Base-by-base conservation (phyloP, 2,888 invertebrate genomes). In the Netelia fuscicornis region DNA sequence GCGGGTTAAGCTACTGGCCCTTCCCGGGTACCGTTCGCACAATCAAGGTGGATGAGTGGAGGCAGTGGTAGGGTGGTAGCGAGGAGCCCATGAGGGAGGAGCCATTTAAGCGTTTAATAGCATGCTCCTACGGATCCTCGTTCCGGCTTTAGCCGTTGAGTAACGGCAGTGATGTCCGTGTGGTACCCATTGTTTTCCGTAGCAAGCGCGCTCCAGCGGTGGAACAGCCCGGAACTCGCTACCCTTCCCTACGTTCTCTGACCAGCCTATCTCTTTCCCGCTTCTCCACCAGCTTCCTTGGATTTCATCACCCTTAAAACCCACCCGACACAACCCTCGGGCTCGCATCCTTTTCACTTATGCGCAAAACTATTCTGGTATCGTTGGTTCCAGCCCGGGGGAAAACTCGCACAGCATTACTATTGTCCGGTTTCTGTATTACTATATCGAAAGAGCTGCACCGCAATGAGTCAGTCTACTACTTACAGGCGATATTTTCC, bases 21-120 rank as follows among this genome's bases (percentile, higher is more conserved):
- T 81, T 65, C 54, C 77, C 80, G 71, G 44, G 30, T 64, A 81
- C 76, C 81, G 81, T 86, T 77, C 67, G 77, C 71, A 74, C 86
- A 84, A 86, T 86, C 86, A 86, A 74, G 82, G 84, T 83, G 54
- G 83, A 82, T 80, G 83, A 72, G 83, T 71, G 37, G 62, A 78
- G 83, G 83, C 76, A 62, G 62, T 2, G 48, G 8, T 58, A 30
- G 9, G 44, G 78, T 77, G 25, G 74, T 42, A 13, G 58, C 17
- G 17, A 44, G 11, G 44, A 11, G 64, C 44, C 72, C 8, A 81
- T 30, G 48, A 65, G 83, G 30, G 80, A 71, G 78, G 71, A 86
- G 84, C 86, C 88, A 86, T 86, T 89, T 87, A 86, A 89, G 88
- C 89, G 86, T 89, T 90, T 88, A 89, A 90, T 87, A 87, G 88